Base-by-base conservation (phyloP, 2,888 invertebrate genomes). In the Bembecia ichneumoniformis region DNA sequence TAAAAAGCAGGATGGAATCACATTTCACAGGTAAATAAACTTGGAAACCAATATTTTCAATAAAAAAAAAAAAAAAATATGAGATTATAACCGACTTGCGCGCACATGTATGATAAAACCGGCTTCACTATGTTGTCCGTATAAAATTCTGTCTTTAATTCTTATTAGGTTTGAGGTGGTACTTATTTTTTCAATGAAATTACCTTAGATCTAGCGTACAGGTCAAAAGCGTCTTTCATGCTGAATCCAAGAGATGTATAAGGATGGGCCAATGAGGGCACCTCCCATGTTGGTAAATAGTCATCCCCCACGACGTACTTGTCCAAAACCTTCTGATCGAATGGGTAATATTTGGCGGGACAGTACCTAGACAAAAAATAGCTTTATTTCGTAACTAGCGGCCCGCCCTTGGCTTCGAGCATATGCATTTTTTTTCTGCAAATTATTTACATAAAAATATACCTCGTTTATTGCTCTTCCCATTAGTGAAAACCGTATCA, bases 291-390 rank as follows among this genome's bases (percentile, higher is more conserved):
- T 0, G 99, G 98, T 43, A 96, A 82, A 71, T 99, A 99, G 71
- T 97, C 94, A 71, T 98, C 97, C 0, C 94, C 95, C 0, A 99
- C 94, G 1, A 99, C 96, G 70, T 99, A 99, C 69, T 98, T 96
- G 63, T 96, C 92, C 34, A 94, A 68, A 63, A 92, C 89, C 2
- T 88, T 79, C 0, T 93, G 83, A 78, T 98, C 93, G 64, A 99
- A 97, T 0, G 98, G 98, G 75, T 97, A 89, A 76, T 98, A 99
- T 61, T 94, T 91, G 1, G 90, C 89, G 0, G 95, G 91, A 66
- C 98, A 98, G 77, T 96, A 98, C 56, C 96, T 94, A 71, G 3
- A 28, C 28, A 28, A 28, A 28, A 20, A 17, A 20, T 7, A 7
- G 20, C 28, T 28, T 28, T 9, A 28, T 28, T 28, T 28, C 28